Conservation (phyloP, 2,797 vertebrate species). For the Lates japonicus region DNA sequence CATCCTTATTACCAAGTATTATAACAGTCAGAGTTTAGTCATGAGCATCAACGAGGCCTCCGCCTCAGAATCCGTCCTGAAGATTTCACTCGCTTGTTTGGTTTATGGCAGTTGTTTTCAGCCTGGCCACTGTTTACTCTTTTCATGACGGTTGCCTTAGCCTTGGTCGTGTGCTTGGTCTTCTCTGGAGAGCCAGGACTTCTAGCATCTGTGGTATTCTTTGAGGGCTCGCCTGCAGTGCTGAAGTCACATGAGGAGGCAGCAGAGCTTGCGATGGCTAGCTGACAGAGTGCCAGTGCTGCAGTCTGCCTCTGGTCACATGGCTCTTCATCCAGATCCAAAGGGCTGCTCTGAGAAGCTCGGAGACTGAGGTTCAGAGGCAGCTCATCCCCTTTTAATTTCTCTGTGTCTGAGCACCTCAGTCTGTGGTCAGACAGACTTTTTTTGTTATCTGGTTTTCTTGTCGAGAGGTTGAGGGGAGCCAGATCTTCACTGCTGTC, state of each 20-base stretch:
- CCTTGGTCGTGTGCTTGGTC: conserved; percentile 8
- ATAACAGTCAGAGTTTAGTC: conserved; percentile 16
- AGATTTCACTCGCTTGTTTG: conserved; percentile 84
- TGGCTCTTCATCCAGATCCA: conserved; percentile 82
- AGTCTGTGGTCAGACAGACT: conserved; percentile 36
- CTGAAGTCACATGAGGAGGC: conserved; percentile 48
- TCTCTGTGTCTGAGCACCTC: conserved; percentile 62
- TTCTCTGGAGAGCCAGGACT: conserved; percentile 30
- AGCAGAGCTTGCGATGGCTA: conserved; percentile 89
- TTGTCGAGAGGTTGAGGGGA: conserved; percentile 97
- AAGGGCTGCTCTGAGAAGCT: conserved; percentile 73
- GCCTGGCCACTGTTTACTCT: conserved; percentile 82
- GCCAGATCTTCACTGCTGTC: conserved; percentile 69
- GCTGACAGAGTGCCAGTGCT: conserved; percentile 95
- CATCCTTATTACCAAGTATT: conserved; percentile 12
- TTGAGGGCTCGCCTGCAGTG: conserved; percentile 1
- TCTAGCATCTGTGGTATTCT: conserved; percentile 10
- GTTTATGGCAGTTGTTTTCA: conserved; percentile 79
- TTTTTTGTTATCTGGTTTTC: conserved; percentile 68
- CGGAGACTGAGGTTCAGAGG: conserved; percentile 96
- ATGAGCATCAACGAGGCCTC: conserved; percentile 89
- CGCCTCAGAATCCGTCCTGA: conserved; percentile 86
- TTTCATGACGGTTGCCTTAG: conserved; percentile 84
- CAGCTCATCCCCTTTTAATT: conserved; percentile 81
- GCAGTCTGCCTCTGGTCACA: conserved; percentile 94